Percentiles rank a stretch among this genome's conserved stretches.
Evolutionary conservation across 2,113 vertebrate species (phyloP).

Genomic region (Coryphaenoides rupestris): DNA sequence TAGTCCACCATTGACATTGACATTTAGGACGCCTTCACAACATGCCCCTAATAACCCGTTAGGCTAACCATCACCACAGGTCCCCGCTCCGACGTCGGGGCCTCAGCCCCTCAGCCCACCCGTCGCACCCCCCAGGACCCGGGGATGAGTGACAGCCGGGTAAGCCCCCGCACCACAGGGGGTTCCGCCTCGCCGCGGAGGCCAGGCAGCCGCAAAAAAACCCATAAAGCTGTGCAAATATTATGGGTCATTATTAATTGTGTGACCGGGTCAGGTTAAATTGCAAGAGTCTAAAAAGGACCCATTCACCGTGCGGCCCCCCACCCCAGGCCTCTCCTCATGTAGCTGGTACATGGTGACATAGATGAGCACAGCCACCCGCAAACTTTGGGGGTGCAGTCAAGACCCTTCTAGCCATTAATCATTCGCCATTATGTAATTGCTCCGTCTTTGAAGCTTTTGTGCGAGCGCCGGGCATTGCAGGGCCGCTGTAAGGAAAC

Average conservation of each 20-base stretch:
- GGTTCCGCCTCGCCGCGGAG: slow-evolving; percentile 30
- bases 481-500: too few relatives aligned
- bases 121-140: too few relatives aligned
- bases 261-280: slow-evolving; percentile 62
- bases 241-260: slow-evolving; percentile 69
- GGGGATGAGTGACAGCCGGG: too few relatives aligned
- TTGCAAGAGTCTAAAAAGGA: slow-evolving; percentile 37
- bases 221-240: slow-evolving; percentile 63
- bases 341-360: slow-evolving; percentile 49
- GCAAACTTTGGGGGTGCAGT: not conserved
- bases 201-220: slow-evolving; percentile 42
- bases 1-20: too few relatives aligned
- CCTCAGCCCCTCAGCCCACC: too few relatives aligned
- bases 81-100: too few relatives aligned
- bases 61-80: too few relatives aligned
- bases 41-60: too few relatives aligned
- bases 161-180: slow-evolving; percentile 11
- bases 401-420: not conserved
- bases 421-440: slow-evolving; percentile 9
- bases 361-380: slow-evolving; percentile 21
- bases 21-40: too few relatives aligned
- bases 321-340: not conserved
- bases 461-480: too few relatives aligned
- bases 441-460: slow-evolving; percentile 10
- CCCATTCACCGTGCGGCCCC: not conserved